These are phyloP conservation scores for Oryctolagus cuniculus DNA, from an alignment of 2,113 vertebrate species.

Conservation along the genomic window DNA sequence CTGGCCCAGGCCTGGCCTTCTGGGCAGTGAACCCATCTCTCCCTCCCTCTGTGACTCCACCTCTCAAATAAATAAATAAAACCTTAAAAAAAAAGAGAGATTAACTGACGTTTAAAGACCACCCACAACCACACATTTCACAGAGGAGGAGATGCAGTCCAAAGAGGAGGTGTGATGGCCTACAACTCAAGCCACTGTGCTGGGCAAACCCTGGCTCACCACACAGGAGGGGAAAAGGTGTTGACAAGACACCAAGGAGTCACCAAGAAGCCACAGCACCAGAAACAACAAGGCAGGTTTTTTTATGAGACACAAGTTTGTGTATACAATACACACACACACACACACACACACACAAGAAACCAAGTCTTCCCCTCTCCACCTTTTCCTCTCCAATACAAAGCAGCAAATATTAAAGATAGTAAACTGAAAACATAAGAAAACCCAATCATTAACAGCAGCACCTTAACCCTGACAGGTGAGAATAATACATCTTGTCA, in stretches of 20 bases:
- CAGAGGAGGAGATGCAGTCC: not conserved
- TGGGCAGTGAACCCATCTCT: too few species aligned
- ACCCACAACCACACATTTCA: not conserved
- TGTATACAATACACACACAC: not conserved
- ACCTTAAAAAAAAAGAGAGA: too few species aligned
- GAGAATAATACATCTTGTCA: conserved; percentile 66
- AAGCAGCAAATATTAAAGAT: conserved; percentile 51
- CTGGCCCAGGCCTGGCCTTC: too few species aligned
- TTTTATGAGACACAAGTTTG: not conserved
- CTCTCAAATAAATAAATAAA: too few species aligned
- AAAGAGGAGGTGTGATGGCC: not conserved
- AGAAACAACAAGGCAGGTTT: not conserved
- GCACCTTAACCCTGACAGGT: conserved; percentile 67
- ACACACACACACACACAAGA: not conserved
- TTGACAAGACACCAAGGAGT: not conserved
- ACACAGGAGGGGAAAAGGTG: not conserved
- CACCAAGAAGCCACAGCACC: not conserved
- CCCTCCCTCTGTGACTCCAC: too few species aligned
- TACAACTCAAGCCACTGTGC: not conserved
- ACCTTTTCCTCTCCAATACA: conserved; percentile 39
- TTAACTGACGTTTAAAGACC: not conserved
- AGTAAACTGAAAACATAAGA: conserved; percentile 44
- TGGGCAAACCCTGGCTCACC: not conserved
- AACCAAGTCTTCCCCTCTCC: conserved; percentile 21
- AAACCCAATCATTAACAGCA: conserved; percentile 71